Percentiles rank a stretch among this genome's conserved stretches.
Evolutionary conservation across 2,113 vertebrate species (phyloP).

Genomic region (Thryonomys swinderianus): DNA sequence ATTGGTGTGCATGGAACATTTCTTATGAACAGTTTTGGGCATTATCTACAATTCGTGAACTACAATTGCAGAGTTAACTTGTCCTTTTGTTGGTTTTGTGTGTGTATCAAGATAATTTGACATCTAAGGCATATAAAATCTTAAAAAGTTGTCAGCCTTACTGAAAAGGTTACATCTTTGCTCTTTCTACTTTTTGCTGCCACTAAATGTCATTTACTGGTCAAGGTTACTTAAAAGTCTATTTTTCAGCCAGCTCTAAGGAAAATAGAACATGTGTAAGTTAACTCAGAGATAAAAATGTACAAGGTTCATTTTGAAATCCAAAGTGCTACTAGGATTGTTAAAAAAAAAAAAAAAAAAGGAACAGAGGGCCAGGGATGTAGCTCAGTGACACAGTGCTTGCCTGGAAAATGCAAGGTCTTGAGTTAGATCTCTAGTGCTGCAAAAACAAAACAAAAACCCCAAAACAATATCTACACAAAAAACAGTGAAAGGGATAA

Average conservation of each 20-base stretch:
- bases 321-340: neutral
- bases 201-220: neutral
- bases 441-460: too few species aligned
- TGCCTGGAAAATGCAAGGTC: too few species aligned
- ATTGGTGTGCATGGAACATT: neutral
- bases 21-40: neutral
- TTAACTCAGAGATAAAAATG: neutral
- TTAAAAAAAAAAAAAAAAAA: neutral
- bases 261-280: neutral
- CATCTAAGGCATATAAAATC: neutral
- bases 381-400: too few species aligned
- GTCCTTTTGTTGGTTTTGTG: neutral
- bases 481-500: neutral
- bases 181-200: neutral
- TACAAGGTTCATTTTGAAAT: neutral
- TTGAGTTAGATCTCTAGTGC: too few species aligned
- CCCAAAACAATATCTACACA: too few species aligned
- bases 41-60: neutral
- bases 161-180: neutral
- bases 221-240: neutral
- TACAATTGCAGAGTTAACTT: neutral
- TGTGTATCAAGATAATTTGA: neutral
- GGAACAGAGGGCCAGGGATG: too few species aligned
- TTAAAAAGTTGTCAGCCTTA: neutral
- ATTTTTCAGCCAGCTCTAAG: neutral